Conservation (phyloP, 2,113 vertebrate genomes). For the Oriolus oriolus region DNA sequence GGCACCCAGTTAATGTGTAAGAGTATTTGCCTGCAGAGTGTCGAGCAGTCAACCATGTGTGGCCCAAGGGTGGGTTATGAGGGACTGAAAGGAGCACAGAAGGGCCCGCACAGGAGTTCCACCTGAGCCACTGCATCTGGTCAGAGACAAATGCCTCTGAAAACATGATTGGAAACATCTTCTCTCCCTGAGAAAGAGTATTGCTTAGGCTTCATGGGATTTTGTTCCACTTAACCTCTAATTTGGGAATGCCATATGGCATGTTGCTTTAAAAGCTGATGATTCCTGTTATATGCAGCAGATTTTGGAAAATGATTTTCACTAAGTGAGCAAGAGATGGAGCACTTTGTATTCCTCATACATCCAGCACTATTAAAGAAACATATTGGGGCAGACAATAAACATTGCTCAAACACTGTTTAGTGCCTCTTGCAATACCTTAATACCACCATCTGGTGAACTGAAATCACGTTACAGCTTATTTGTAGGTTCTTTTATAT, state of each 20-base stretch:
- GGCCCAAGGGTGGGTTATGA: neutral
- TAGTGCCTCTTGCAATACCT: neutral
- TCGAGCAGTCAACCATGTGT: fast-evolving
- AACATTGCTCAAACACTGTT: neutral
- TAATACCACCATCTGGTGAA: constrained; percentile 32
- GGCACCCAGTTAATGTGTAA: fast-evolving
- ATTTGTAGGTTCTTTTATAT: neutral
- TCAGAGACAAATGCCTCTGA: neutral
- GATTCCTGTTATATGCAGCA: neutral
- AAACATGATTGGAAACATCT: neutral
- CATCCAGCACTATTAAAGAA: neutral
- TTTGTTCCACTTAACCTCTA: constrained; percentile 4
- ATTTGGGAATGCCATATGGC: neutral
- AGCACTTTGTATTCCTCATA: neutral
- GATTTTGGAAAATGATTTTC: neutral
- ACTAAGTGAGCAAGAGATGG: neutral
- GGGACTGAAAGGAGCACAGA: neutral
- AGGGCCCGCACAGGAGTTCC: neutral
- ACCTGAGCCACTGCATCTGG: neutral
- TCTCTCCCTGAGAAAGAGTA: neutral
- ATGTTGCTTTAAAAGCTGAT: neutral
- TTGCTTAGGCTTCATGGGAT: neutral
- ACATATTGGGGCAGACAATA: neutral
- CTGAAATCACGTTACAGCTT: neutral
- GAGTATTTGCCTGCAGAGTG: neutral